Conservation (phyloP, 2,113 vertebrate species). For the Nanorana parkeri region DNA sequence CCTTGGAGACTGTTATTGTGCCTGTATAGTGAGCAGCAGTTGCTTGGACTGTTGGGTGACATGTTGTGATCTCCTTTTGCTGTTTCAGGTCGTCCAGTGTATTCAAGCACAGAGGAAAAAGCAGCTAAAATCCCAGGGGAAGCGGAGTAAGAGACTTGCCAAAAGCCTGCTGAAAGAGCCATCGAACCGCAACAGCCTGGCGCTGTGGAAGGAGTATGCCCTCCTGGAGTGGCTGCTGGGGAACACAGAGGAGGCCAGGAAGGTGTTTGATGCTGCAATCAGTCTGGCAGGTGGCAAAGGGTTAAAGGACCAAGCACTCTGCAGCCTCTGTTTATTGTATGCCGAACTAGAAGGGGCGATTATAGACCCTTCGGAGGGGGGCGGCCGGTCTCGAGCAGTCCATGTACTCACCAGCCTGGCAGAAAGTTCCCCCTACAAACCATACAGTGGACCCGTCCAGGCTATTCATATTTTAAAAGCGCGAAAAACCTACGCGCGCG, state of each 20-base stretch:
- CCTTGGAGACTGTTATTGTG: no score
- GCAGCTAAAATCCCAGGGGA: slow-evolving; percentile 85
- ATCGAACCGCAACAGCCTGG: slow-evolving; percentile 83
- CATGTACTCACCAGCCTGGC: slow-evolving; percentile 79
- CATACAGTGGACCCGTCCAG: slow-evolving; percentile 69
- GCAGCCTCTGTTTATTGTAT: slow-evolving; percentile 85
- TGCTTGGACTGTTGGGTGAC: no score
- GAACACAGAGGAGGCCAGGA: slow-evolving; percentile 86
- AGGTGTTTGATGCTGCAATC: slow-evolving; percentile 87
- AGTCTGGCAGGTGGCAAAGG: slow-evolving; percentile 70
- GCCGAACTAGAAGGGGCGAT: slow-evolving; percentile 86
- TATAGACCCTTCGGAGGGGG: slow-evolving; percentile 30
- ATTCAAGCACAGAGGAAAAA: slow-evolving; percentile 81
- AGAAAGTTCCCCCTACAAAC: slow-evolving; percentile 70
- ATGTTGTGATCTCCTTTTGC: slow-evolving; percentile 43
- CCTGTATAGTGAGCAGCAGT: no score
- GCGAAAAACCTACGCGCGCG: slow-evolving; percentile 82
- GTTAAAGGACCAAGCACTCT: slow-evolving; percentile 73
- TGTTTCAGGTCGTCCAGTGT: slow-evolving; percentile 78
- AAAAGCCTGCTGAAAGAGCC: slow-evolving; percentile 90
- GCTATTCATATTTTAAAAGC: slow-evolving; percentile 85
- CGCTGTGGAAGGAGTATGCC: slow-evolving; percentile 88
- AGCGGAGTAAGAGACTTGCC: slow-evolving; percentile 85
- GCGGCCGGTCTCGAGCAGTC: slow-evolving; percentile 70
- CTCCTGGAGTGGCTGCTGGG: slow-evolving; percentile 94